Conservation (phyloP, 2,797 vertebrate species). For the Hippoglossus hippoglossus region DNA sequence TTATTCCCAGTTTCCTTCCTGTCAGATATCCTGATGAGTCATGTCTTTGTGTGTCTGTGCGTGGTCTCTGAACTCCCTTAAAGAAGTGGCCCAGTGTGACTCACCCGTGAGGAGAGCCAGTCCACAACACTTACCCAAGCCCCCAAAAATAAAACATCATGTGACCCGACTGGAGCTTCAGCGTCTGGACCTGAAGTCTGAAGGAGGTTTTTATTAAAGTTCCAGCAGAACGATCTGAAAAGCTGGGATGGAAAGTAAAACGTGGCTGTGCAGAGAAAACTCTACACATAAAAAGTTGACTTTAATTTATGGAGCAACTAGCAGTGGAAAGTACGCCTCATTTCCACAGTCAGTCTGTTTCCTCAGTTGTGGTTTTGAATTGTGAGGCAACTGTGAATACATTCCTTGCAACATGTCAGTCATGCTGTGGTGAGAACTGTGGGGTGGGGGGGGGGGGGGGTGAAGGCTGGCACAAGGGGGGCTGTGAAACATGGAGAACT, state of each 20-base stretch:
- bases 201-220: conserved; percentile 9
- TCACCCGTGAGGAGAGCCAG: conserved; percentile 19
- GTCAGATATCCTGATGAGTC: conserved; percentile 35
- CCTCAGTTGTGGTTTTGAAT: conserved; percentile 23
- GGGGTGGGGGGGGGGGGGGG: not conserved
- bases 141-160: conserved; percentile 48
- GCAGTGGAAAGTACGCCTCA: conserved; percentile 39
- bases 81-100: conserved; percentile 49
- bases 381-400: conserved; percentile 30
- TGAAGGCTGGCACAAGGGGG: not conserved
- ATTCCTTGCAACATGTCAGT: conserved; percentile 20
- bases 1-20: conserved; percentile 27
- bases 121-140: conserved; percentile 17
- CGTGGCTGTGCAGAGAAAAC: conserved; percentile 9
- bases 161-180: conserved; percentile 14
- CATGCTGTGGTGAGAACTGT: conserved; percentile 33
- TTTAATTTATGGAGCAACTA: conserved; percentile 17
- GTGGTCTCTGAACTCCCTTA: conserved; percentile 40
- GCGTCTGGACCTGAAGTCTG: not conserved
- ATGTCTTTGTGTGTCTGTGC: conserved; percentile 26
- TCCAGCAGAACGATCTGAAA: not conserved
- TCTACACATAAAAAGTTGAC: not conserved
- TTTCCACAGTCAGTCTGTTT: conserved; percentile 9
- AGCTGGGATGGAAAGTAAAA: conserved; percentile 14
- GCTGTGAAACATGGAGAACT: not conserved